These are phyloP conservation scores for Blastobasis lacticolella DNA, from an alignment of 2,888 invertebrate species.

Conservation along the genomic window DNA sequence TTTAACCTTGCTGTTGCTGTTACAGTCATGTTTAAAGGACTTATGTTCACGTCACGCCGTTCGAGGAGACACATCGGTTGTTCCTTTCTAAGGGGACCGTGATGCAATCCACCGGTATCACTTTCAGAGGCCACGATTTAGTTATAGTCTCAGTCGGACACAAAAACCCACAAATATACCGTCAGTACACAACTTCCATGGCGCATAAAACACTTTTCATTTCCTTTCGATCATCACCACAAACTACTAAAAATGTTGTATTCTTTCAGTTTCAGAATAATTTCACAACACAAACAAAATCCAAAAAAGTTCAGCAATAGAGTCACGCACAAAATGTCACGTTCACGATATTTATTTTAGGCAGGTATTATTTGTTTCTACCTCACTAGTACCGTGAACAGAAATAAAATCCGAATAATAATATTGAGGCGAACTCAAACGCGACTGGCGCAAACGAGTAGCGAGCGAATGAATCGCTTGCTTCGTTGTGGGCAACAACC, in stretches of 20 bases:
- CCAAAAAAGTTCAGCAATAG: too few relatives aligned
- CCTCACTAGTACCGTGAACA: too few relatives aligned
- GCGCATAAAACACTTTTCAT: too few relatives aligned
- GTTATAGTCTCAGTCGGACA: conserved; percentile 5
- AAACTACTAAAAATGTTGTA: too few relatives aligned
- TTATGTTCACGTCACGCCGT: conserved; percentile 36
- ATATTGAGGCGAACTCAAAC: not conserved
- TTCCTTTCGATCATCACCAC: too few relatives aligned
- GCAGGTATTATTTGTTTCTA: too few relatives aligned
- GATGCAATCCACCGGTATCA: conserved; percentile 33
- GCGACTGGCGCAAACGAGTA: not conserved
- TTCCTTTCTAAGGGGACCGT: conserved; percentile 30
- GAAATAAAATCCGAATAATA: too few relatives aligned
- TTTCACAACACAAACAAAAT: too few relatives aligned
- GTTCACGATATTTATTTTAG: too few relatives aligned
- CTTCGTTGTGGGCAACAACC: not conserved
- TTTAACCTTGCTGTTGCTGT: conserved; percentile 54
- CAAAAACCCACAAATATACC: too few relatives aligned
- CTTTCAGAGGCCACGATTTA: conserved; percentile 44
- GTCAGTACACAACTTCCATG: conserved; percentile 14
- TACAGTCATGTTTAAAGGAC: conserved; percentile 55
- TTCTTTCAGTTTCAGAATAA: too few relatives aligned
- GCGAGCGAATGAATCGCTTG: not conserved
- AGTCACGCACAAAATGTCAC: too few relatives aligned
- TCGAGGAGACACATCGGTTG: conserved; percentile 50